A percentile compares a stretch with the other conserved stretches of the same genome.
These are phyloP conservation scores for Zonotrichia leucophrys DNA, from an alignment of 2,113 vertebrate genomes.

Conservation along the genomic window DNA sequence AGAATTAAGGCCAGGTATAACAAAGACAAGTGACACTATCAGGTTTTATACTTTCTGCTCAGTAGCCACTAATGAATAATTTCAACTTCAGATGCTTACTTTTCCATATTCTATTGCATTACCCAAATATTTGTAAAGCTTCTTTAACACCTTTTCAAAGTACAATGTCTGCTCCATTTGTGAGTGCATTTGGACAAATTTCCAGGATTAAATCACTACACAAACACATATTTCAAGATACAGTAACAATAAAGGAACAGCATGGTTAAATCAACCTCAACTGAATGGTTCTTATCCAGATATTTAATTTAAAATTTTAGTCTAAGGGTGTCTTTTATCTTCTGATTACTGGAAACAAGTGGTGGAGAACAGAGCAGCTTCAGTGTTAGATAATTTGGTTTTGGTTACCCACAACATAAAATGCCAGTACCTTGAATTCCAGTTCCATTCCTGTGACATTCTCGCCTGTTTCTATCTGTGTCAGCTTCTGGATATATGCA, in stretches of 20 bases:
- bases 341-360: neutral
- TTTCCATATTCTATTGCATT: neutral
- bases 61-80: neutral
- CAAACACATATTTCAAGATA: neutral
- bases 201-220: neutral
- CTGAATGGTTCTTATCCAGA: neutral
- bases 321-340: neutral
- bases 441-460: slow-evolving; percentile 99
- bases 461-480: slow-evolving; percentile 95
- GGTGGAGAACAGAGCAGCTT: neutral
- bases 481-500: slow-evolving; percentile 99
- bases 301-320: neutral
- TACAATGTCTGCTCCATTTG: neutral
- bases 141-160: neutral
- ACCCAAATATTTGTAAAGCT: neutral
- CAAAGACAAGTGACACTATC: neutral
- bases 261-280: neutral
- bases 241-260: neutral
- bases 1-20: neutral
- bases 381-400: neutral
- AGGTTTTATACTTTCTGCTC: neutral
- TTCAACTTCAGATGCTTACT: neutral
- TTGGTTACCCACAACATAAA: neutral
- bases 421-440: slow-evolving; percentile 91
- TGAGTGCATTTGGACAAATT: neutral